A percentile compares a stretch with the other conserved stretches of the same genome.
Evolutionary conservation across 2,113 vertebrate species (phyloP).

Genomic region (Mesoclemmys tuberculata): DNA sequence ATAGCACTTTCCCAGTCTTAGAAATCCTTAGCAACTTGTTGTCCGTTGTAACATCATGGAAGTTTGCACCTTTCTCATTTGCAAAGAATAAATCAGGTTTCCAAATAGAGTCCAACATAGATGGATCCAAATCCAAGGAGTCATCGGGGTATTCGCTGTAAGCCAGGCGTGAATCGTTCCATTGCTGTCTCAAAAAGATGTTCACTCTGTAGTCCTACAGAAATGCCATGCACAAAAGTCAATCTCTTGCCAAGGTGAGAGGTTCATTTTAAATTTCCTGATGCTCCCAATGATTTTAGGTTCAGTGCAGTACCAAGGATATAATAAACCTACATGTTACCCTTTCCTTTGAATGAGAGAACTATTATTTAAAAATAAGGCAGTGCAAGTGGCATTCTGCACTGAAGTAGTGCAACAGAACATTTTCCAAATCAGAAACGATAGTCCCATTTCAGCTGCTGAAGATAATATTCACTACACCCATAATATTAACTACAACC

Average conservation of each 20-base stretch:
- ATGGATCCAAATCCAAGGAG: conserved; percentile 97
- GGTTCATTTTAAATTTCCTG: not conserved
- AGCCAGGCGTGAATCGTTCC: conserved; percentile 97
- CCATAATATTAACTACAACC: not conserved
- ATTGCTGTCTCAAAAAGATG: conserved; percentile 98
- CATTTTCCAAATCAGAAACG: conserved; percentile 67
- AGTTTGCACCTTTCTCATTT: conserved; percentile 99
- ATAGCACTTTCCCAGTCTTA: conserved; percentile 96
- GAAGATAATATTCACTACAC: not conserved
- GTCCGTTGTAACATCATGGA: conserved; percentile 98
- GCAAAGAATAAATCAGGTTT: conserved; percentile 99
- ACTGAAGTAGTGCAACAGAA: conserved; percentile 5
- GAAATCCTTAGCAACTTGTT: conserved; percentile 98
- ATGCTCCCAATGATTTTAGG: conserved; percentile 21
- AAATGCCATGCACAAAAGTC: conserved; percentile 73
- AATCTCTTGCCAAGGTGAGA: not conserved
- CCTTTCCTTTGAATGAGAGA: not conserved
- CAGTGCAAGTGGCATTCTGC: not conserved
- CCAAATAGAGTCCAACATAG: conserved; percentile 99
- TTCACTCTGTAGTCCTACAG: conserved; percentile 99
- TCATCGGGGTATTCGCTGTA: conserved; percentile 98
- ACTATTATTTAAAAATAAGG: conserved; percentile 19
- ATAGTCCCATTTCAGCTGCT: not conserved
- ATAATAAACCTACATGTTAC: conserved; percentile 1
- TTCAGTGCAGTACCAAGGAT: conserved; percentile 11